Evolutionary conservation across 1,140 invertebrate species (phyloP).

Genomic region (Pseudomyrmex flavicornis): DNA sequence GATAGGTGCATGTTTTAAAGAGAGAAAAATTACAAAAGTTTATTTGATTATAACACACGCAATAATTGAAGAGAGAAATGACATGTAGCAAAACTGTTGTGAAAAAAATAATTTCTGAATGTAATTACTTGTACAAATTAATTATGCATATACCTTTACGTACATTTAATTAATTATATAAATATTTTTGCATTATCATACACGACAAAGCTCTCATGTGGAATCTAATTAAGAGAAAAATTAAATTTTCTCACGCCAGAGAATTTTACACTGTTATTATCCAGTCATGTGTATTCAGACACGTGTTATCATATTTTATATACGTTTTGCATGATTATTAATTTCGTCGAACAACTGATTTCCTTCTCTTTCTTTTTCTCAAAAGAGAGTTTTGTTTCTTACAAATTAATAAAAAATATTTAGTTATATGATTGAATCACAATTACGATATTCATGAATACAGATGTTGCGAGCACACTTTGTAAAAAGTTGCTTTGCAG

Average conservation of each 20-base stretch:
- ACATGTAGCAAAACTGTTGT: no score
- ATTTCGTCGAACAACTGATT: background rate
- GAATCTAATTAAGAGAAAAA: background rate
- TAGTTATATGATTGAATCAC: background rate
- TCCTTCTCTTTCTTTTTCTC: background rate
- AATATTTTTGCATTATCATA: constrained; percentile 9
- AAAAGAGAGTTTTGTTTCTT: background rate
- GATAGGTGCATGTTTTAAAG: no score
- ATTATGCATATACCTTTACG: no score
- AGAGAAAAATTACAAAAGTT: no score
- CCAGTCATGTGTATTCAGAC: background rate
- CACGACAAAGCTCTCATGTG: background rate
- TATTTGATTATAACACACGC: no score
- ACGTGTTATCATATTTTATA: background rate
- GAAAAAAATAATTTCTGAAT: no score
- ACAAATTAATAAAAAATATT: constrained; percentile 42
- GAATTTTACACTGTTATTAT: constrained; percentile 5
- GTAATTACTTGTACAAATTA: no score
- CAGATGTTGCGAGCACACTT: background rate
- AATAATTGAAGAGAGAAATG: no score
- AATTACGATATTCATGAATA: constrained; percentile 20
- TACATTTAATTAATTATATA: constrained; percentile 8
- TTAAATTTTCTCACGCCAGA: background rate
- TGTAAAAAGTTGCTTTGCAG: background rate
- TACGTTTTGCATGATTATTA: constrained; percentile 18